Base-by-base conservation (phyloP, 2,888 invertebrate genomes). In the Gastrophysa polygoni region DNA sequence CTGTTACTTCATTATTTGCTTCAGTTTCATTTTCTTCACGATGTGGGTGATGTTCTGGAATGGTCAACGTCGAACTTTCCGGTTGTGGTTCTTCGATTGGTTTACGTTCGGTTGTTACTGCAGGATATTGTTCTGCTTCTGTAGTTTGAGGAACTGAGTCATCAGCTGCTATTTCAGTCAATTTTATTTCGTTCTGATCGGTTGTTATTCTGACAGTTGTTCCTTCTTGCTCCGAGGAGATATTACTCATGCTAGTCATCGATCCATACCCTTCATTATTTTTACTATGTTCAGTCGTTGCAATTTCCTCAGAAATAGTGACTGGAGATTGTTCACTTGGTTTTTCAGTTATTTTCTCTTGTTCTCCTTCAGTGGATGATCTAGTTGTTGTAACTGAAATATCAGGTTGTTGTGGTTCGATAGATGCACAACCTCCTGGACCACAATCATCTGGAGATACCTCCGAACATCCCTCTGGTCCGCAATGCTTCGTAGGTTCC, bases 21-120 rank as follows among this genome's bases (percentile, higher is more conserved):
- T 57, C 43, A 18, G 8, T 14, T 49, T 44, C n/a, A 11, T 55
- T 51, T 59, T 64, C 66, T 17, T 20, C 16, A 57, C 56, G 59
- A 50, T 28, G 29, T 28, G 18, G 6, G 2, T 44, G 18, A 24
- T 21, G 16, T 54, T 28, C 59, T 16, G 46, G 14, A 20, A 24
- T 20, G 5, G 10, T n/a, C 51, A n/a, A 17, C 16, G 29, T 29
- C 11, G 28, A 17, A 5, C 16, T 29, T 21, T 24, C 43, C 14
- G 17, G 43, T 54, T 44, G 43, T 7, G 16, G 4, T 46, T 43
- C 43, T n/a, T 11, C 17, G 14, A 16, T 34, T 59, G 61, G 56
- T 32, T 18, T 32, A 11, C 16, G n/a, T 44, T 43, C 52, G 10
- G 47, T 11, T 17, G 29, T n/a, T 3, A 1, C 11, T 32, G 32